phyloP scores from a whole-genome alignment of 2,888 invertebrate species.

The Catocala sponsa region DNA sequence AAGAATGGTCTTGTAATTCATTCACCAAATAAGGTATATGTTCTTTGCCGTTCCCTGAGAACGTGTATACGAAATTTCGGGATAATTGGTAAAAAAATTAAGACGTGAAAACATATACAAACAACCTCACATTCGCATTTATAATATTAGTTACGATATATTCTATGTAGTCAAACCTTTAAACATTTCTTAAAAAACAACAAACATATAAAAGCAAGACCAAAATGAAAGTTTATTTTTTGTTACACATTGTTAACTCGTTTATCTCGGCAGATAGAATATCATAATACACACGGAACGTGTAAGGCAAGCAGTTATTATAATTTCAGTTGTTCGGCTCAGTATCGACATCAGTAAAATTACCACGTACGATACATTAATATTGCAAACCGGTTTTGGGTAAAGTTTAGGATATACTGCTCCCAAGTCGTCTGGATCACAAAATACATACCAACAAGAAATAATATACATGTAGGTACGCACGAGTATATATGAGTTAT shows the following conservation, averaged over 20 bases:
- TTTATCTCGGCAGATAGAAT: slow-evolving; percentile 41
- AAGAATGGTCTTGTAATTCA: no score
- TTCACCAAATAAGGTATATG: no score
- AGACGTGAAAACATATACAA: no score
- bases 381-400: slow-evolving; percentile 80
- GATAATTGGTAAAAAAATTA: no score
- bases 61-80: no score
- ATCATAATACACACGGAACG: slow-evolving; percentile 33
- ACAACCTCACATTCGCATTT: no score
- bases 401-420: slow-evolving; percentile 79
- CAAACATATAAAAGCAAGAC: background rate
- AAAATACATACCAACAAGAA: slow-evolving; percentile 54
- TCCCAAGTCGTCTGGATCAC: slow-evolving; percentile 70
- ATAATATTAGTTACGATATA: no score
- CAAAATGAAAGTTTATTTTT: background rate
- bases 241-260: slow-evolving; percentile 18
- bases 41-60: no score
- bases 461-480: slow-evolving; percentile 34
- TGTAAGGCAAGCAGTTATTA: slow-evolving; percentile 54
- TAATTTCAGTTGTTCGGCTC: slow-evolving; percentile 60
- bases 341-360: slow-evolving; percentile 73
- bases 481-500: slow-evolving; percentile 40
- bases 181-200: no score
- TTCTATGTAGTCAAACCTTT: no score
- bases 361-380: slow-evolving; percentile 81